Percentiles rank a stretch among this genome's conserved stretches.
Conservation (phyloP, 2,797 vertebrate species). For the Esox masquinongy region DNA sequence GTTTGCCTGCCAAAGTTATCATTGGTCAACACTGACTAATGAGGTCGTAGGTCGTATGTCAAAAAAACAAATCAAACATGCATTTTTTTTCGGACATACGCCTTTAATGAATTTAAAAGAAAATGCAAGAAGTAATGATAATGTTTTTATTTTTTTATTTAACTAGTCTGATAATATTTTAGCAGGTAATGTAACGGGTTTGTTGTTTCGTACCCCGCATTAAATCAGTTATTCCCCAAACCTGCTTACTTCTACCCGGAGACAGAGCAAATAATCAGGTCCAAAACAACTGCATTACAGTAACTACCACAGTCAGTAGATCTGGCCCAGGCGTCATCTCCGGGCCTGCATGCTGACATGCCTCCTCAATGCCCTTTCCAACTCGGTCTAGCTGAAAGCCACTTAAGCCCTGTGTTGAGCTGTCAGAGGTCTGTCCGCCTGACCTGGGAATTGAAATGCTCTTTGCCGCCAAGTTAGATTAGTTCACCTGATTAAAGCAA, state of each 20-base stretch:
- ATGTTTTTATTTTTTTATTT: no score
- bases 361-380: neutral
- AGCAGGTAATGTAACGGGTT: no score
- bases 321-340: neutral
- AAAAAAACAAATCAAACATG: no score
- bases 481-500: neutral
- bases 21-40: no score
- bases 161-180: no score
- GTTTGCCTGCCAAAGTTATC: no score
- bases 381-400: neutral
- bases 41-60: no score
- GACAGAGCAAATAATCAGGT: neutral
- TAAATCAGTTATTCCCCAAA: neutral
- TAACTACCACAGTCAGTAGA: conserved; percentile 4
- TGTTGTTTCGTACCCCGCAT: no score
- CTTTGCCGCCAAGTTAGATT: neutral
- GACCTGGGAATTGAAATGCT: neutral
- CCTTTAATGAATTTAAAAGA: no score
- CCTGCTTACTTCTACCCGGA: neutral
- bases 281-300: neutral
- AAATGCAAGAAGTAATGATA: no score
- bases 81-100: no score
- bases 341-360: neutral
- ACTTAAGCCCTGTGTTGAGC: neutral
- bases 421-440: neutral